Evolutionary conservation across 2,113 vertebrate genomes (phyloP).

Genomic region (Festucalex cinctus): DNA sequence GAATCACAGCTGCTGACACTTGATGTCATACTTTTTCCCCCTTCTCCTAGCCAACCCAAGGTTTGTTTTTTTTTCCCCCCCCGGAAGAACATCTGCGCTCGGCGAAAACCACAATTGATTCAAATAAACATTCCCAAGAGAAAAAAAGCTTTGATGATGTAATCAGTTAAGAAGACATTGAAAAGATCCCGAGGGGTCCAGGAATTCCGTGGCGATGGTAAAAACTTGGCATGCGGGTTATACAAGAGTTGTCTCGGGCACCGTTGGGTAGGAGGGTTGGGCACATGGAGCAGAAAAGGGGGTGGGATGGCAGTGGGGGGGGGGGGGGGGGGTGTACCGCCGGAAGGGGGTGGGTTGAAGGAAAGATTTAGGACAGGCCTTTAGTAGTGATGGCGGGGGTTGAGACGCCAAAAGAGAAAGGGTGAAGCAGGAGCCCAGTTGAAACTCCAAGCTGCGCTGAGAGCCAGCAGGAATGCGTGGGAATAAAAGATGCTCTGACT

Average conservation of each 20-base stretch:
- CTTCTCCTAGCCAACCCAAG: slow-evolving; percentile 43
- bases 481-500: slow-evolving; percentile 64
- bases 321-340: slow-evolving; percentile 24
- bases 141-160: slow-evolving; percentile 13
- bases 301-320: neutral
- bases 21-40: slow-evolving; percentile 67
- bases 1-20: slow-evolving; percentile 59
- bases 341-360: slow-evolving; percentile 57
- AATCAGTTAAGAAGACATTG: neutral
- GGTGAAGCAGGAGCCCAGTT: slow-evolving; percentile 43
- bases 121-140: slow-evolving; percentile 38
- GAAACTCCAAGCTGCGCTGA: slow-evolving; percentile 52
- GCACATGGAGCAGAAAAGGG: slow-evolving; percentile 40
- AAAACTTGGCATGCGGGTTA: slow-evolving; percentile 55
- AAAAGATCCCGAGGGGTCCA: slow-evolving; percentile 18
- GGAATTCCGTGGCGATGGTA: slow-evolving; percentile 37
- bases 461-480: slow-evolving; percentile 62
- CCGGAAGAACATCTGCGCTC: slow-evolving; percentile 56
- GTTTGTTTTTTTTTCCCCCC: slow-evolving; percentile 51
- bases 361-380: slow-evolving; percentile 56
- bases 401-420: neutral
- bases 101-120: slow-evolving; percentile 27
- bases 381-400: slow-evolving; percentile 49
- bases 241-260: slow-evolving; percentile 57
- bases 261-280: slow-evolving; percentile 47